These are phyloP conservation scores for Oopsacas minuta DNA, from an alignment of 37 sponge, comb jelly and placozoan genomes.

Conservation along the genomic window DNA sequence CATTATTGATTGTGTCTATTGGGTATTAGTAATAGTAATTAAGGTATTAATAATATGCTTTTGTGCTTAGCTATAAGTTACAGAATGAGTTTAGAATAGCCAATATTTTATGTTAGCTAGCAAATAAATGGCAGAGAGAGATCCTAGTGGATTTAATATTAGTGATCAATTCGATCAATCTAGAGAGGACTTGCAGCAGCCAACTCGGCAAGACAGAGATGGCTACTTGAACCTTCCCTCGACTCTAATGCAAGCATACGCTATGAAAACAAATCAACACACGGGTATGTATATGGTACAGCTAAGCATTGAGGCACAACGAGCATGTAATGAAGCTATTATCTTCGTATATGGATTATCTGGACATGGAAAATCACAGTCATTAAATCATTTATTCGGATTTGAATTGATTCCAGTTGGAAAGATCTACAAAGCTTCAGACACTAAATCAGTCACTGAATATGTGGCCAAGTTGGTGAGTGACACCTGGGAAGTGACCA, in stretches of 20 bases:
- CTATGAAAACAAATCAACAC: conserved; percentile 6
- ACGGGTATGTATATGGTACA: conserved; percentile 13
- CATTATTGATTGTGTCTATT: too few species aligned
- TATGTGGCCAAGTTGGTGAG: neutral
- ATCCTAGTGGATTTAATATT: neutral
- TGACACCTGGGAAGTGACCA: neutral
- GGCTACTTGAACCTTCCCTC: neutral
- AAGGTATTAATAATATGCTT: too few species aligned
- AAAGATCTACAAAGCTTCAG: neutral
- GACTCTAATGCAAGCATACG: conserved; percentile 4
- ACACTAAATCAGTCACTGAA: conserved; percentile 10
- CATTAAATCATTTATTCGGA: conserved; percentile 16
- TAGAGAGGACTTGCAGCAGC: neutral
- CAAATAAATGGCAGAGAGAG: neutral
- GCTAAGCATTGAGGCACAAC: neutral
- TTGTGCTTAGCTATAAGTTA: too few species aligned
- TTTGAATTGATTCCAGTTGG: neutral
- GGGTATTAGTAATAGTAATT: too few species aligned
- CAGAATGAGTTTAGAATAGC: too few species aligned
- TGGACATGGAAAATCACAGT: conserved; percentile 8
- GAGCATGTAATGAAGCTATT: conserved; percentile 10
- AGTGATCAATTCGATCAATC: neutral
- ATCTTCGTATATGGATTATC: neutral
- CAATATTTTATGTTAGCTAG: neutral
- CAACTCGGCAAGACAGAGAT: neutral